phyloP scores from a whole-genome alignment of 35 echinoderm and acorn worm species.

The Hemicentrotus pulcherrimus region DNA sequence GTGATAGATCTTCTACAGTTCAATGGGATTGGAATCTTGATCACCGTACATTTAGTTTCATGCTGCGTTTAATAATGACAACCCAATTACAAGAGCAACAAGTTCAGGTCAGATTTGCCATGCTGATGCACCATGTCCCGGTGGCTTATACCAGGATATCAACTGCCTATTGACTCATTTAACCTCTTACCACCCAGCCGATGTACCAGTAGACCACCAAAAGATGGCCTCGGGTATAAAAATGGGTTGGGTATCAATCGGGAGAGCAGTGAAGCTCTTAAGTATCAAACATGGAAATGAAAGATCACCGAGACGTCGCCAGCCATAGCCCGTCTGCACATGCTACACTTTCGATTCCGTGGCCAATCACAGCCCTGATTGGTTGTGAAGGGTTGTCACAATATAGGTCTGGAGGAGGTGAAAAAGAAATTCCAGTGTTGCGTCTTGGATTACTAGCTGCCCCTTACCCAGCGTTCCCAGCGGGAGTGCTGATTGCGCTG shows the following conservation, averaged over 20 bases:
- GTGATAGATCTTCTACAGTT: no score
- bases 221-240: background rate
- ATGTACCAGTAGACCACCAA: background rate
- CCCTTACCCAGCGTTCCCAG: background rate
- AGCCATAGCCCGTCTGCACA: background rate
- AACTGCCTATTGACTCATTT: background rate
- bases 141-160: background rate
- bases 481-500: background rate
- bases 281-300: background rate
- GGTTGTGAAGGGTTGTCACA: background rate
- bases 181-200: background rate
- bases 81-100: background rate
- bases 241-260: background rate
- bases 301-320: background rate
- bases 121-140: background rate
- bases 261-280: background rate
- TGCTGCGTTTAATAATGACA: background rate
- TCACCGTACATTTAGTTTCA: no score
- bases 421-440: constrained; percentile 13
- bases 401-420: constrained; percentile 9
- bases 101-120: background rate
- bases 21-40: no score
- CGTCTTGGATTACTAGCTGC: background rate
- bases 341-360: background rate
- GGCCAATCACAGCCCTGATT: background rate